Evolutionary conservation across 1,140 invertebrate genomes (phyloP).

Genomic region (Stenopsyche tienmushanensis): DNA sequence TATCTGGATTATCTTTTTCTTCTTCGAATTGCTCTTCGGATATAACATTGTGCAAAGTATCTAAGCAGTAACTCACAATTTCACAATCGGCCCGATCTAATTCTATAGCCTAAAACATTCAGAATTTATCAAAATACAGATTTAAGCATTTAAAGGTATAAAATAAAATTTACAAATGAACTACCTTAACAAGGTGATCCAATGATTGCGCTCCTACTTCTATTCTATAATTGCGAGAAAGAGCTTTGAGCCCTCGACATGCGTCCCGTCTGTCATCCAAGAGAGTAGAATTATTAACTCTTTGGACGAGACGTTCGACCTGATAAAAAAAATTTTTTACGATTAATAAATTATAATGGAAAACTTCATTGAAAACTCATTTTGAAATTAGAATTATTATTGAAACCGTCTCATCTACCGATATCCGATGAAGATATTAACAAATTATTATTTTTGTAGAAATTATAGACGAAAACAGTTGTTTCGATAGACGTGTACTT

Average conservation of each 20-base stretch:
- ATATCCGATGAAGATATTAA: too few relatives aligned
- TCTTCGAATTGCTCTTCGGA: constrained; percentile 81
- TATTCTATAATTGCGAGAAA: constrained; percentile 90
- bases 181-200: constrained; percentile 76
- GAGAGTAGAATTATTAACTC: constrained; percentile 88
- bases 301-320: constrained; percentile 91
- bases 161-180: constrained; percentile 5
- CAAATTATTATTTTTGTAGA: too few relatives aligned
- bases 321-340: constrained; percentile 45
- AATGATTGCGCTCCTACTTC: constrained; percentile 96
- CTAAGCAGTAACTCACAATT: constrained; percentile 87
- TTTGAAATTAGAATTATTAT: too few relatives aligned
- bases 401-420: too few relatives aligned
- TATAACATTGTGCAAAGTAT: constrained; percentile 90
- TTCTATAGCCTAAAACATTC: constrained; percentile 63
- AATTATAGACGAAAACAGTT: too few relatives aligned
- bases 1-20: constrained; percentile 66
- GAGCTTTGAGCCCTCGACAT: constrained; percentile 89
- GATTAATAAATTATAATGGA: too few relatives aligned
- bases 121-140: constrained; percentile 13
- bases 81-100: constrained; percentile 86
- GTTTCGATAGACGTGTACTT: too few relatives aligned
- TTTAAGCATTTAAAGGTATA: neutral
- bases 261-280: constrained; percentile 95
- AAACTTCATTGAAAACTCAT: too few relatives aligned